These are phyloP conservation scores for Tetraneura akinire DNA, from an alignment of 1,140 invertebrate species.

Conservation along the genomic window DNA sequence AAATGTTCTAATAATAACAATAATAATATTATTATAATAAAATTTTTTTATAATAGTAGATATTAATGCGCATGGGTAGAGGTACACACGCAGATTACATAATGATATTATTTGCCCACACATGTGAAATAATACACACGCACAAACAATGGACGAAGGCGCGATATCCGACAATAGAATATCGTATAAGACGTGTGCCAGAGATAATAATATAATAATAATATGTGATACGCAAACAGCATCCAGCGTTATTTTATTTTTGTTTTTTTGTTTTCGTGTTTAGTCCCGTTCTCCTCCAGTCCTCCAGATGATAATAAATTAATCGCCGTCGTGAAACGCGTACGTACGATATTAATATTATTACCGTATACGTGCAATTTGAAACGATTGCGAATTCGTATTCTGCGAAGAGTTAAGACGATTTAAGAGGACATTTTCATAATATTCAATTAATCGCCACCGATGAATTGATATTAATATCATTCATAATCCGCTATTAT, in stretches of 20 bases:
- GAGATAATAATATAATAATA: too few species aligned
- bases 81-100: constrained; percentile 20
- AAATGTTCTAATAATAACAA: neutral
- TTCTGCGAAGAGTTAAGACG: too few species aligned
- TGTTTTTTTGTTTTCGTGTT: neutral
- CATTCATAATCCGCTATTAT: too few species aligned
- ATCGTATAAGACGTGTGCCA: constrained; percentile 31
- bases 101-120: constrained; percentile 49
- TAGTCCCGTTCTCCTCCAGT: neutral
- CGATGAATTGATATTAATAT: too few species aligned
- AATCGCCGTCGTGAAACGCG: constrained; percentile 35
- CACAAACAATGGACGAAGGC: constrained; percentile 47
- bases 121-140: constrained; percentile 14
- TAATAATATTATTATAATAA: too few species aligned
- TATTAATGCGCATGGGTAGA: neutral
- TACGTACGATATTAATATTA: neutral
- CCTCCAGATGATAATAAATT: constrained; percentile 25
- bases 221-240: neutral
- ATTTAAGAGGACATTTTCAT: too few species aligned
- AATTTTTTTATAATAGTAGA: neutral
- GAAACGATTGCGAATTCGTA: constrained; percentile 16
- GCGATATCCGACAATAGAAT: constrained; percentile 37
- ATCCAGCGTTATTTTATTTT: constrained; percentile 14
- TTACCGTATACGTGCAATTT: neutral
- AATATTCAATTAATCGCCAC: too few species aligned